phyloP scores from a whole-genome alignment of 1,140 invertebrate species.

The Drosophila elegans region DNA sequence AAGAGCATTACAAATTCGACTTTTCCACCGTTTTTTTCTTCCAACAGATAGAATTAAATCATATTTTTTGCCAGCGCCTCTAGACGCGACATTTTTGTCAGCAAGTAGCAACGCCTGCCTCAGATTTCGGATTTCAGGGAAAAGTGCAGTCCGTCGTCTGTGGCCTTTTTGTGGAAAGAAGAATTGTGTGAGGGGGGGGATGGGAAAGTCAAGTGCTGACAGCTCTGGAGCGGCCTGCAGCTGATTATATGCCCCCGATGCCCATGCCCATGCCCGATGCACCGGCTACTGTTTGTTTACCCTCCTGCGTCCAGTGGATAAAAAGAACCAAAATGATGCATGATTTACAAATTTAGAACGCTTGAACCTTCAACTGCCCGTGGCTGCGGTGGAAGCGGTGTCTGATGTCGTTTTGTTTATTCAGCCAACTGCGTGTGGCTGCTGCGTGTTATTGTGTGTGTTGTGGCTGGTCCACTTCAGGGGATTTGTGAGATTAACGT shows the following conservation, averaged over 20 bases:
- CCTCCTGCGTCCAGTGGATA: conserved; percentile 71
- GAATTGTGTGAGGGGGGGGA: too few species aligned
- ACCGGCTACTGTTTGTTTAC: conserved; percentile 76
- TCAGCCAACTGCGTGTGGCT: conserved; percentile 71
- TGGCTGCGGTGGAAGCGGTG: conserved; percentile 35
- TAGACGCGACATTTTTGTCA: conserved; percentile 71
- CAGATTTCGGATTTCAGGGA: conserved; percentile 64
- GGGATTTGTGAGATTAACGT: conserved; percentile 81
- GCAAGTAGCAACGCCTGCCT: conserved; percentile 54
- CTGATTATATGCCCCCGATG: conserved; percentile 59
- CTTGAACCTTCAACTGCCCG: conserved; percentile 55
- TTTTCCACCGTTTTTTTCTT: neutral
- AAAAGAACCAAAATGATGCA: conserved; percentile 36
- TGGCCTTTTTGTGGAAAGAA: conserved; percentile 6
- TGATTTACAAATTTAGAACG: conserved; percentile 64
- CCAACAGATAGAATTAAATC: conserved; percentile 15
- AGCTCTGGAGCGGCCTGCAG: conserved; percentile 64
- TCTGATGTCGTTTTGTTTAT: conserved; percentile 70
- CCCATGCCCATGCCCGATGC: neutral
- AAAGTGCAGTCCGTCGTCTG: conserved; percentile 48
- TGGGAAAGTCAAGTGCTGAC: conserved; percentile 67
- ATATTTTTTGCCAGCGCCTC: conserved; percentile 54
- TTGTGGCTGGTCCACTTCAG: conserved; percentile 66
- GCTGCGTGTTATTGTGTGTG: conserved; percentile 35
- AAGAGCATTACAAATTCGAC: conserved; percentile 27